Evolutionary conservation across 2,113 vertebrate genomes (phyloP), one percentile per base, ranked within the genome.

Genomic region (Megaptera novaeangliae): DNA sequence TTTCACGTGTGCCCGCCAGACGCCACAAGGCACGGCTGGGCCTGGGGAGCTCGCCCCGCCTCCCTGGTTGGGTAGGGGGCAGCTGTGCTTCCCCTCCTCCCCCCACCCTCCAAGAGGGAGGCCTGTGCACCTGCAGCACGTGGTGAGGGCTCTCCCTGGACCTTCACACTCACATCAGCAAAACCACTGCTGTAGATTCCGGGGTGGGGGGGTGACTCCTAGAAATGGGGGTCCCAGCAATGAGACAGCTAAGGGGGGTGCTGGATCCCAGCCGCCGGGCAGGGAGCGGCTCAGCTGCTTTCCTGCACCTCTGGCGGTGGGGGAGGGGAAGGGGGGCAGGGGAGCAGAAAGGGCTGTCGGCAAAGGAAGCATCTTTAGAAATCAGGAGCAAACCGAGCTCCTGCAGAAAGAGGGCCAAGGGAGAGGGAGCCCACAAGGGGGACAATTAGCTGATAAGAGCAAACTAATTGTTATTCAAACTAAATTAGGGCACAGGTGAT

Each of bases 401-500:
- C 95, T 39, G 71, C 97, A 89, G 97, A 97, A 66, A 86, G 91
- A 98, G 89, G 20, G 95, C 97, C 7, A 34, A 95, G 68, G 96
- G 93, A 97, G 97, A 95, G 92, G 80, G 98, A 98, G 98, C 97
- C 96, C 97, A 84, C 98, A 95, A 98, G 98, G 98, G 98, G 95
- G 96, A 98, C 98, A 98, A 98, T 98, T 98, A 98, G 97, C 98
- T 98, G 98, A 98, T 98, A 98, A 98, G 96, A 97, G 97, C 98
- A 98, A 98, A 98, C 97, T 98, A 98, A 98, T 98, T 98, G 98
- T 98, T 98, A 98, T 99, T 98, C 98, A 97, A 98, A 98, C 98
- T 98, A 98, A 99, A 98, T 98, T 98, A 98, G 98, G 98, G 97
- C 98, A 98, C 98, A 98, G 98, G 98, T 98, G 98, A 98, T 98